These are phyloP conservation scores for Atlantisia rogersi DNA, from an alignment of 2,113 vertebrate genomes.

Conservation along the genomic window DNA sequence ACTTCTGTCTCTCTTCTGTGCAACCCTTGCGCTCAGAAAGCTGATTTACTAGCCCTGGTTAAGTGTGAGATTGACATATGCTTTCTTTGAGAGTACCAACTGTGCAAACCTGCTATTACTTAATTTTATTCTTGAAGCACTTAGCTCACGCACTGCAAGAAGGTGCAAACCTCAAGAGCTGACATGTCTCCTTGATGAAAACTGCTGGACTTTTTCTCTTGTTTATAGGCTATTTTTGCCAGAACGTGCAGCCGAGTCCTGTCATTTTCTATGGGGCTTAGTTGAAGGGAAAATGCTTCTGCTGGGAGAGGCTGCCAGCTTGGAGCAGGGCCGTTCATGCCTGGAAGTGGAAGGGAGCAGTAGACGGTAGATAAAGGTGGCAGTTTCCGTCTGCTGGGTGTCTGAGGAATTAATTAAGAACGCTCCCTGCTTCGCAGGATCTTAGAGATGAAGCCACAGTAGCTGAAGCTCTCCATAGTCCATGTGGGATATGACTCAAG, in stretches of 20 bases:
- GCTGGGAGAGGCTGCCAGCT: not conserved
- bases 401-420: conserved; percentile 57
- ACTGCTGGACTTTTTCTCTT: not conserved
- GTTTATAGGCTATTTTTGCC: not conserved
- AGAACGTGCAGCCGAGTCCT: not conserved
- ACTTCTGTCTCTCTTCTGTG: not conserved
- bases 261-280: not conserved
- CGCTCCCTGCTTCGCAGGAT: not conserved
- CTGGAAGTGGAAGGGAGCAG: not conserved
- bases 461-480: not conserved
- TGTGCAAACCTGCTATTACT: not conserved
- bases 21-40: not conserved
- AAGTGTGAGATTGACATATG: not conserved
- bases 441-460: not conserved
- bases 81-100: not conserved
- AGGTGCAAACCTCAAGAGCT: not conserved
- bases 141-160: not conserved
- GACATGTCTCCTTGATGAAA: not conserved
- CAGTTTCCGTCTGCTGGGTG: conserved; percentile 17
- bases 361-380: conserved; percentile 27
- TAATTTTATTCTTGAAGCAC: not conserved
- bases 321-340: not conserved
- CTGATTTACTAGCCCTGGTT: not conserved
- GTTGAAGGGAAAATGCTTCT: not conserved
- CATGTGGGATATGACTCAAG: not conserved